Evolutionary conservation across 1,140 invertebrate genomes (phyloP), one percentile per base, ranked within the genome.

Genomic region (Drosophila pandora): DNA sequence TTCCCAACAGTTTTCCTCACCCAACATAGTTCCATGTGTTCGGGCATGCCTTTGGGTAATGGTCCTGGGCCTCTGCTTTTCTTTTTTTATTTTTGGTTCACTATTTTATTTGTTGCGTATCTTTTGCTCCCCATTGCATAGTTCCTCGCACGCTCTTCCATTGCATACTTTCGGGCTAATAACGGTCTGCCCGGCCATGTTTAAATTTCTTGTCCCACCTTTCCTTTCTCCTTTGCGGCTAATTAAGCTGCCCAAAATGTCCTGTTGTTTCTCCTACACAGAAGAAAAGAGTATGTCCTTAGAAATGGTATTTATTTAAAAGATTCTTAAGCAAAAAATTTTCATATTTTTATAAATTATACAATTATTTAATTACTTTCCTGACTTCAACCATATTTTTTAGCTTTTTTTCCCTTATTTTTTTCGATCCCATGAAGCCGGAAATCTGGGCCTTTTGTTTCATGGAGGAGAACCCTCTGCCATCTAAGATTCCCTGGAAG

Each of bases 91-190:
- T 12, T 25, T 63, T 50, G 53, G 37, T 62, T 61, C 13, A 30
- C 64, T 37, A 50, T 47, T 71, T 60, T 48, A 55, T 39, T 37
- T 47, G 25, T 34, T 55, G 68, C 52, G 47, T 73, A 55, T 52
- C 50, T 72, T 54, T 25, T 30, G 30, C 8, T 47, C 70, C 60
- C 61, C 17, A 57, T 70, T 79, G 71, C 80, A 83, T 83, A 81
- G 81, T 84, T 85, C 23, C 73, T 64, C 68, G 60, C 64, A 71
- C 68, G 41, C 56, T 48, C 56, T 67, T 57, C 64, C 63, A 71
- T 54, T 50, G 80, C 80, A 83, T 79, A 83, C 67, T 81, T 81
- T 61, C 32, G 57, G 60, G 73, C 81, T 85, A 84, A 85, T 84
- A 85, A 65, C 77, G 59, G 60, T 63, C 65, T 56, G 65, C 55